Conservation (phyloP, 37 sponge, comb jelly and placozoan genomes). For the Petrosia ficiformis region DNA sequence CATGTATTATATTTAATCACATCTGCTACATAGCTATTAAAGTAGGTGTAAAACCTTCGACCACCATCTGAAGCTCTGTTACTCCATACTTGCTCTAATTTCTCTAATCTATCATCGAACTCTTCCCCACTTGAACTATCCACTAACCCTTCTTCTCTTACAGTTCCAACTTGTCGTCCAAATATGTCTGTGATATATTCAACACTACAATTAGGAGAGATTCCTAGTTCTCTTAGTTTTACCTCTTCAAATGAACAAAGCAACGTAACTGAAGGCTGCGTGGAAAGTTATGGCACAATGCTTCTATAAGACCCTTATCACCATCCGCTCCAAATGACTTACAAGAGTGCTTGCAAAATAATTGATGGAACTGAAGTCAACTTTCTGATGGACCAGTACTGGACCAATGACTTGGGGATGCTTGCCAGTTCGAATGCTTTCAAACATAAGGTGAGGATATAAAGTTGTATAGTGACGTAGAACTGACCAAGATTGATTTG, state of each 20-base stretch:
- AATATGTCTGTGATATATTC: slow-evolving; percentile 7
- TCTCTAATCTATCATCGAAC: slow-evolving; percentile 1
- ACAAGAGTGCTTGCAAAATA: slow-evolving; percentile 19
- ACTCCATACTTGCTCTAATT: slow-evolving; percentile 1
- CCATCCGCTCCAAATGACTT: slow-evolving; percentile 34
- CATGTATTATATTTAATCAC: slow-evolving; percentile 26
- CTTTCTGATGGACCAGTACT: slow-evolving; percentile 26
- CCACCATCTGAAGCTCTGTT: background rate
- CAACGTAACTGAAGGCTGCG: slow-evolving; percentile 36
- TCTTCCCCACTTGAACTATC: slow-evolving; percentile 2
- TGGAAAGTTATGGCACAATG: slow-evolving; percentile 27
- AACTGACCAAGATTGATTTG: slow-evolving; percentile 33
- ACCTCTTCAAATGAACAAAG: slow-evolving; percentile 30
- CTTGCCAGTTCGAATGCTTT: slow-evolving; percentile 17
- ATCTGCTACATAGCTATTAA: slow-evolving; percentile 8
- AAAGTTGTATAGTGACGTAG: slow-evolving; percentile 39
- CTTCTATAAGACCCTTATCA: slow-evolving; percentile 31
- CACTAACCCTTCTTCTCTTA: slow-evolving; percentile 27
- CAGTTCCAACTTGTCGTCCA: slow-evolving; percentile 18
- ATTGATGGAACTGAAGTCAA: slow-evolving; percentile 23
- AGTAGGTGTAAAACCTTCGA: slow-evolving; percentile 23
- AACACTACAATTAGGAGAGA: background rate
- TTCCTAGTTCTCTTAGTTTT: slow-evolving; percentile 28
- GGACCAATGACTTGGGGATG: slow-evolving; percentile 33
- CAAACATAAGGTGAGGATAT: slow-evolving; percentile 37